phyloP scores from a whole-genome alignment of 2,797 vertebrate species.

The Uromys caudimaculatus region DNA sequence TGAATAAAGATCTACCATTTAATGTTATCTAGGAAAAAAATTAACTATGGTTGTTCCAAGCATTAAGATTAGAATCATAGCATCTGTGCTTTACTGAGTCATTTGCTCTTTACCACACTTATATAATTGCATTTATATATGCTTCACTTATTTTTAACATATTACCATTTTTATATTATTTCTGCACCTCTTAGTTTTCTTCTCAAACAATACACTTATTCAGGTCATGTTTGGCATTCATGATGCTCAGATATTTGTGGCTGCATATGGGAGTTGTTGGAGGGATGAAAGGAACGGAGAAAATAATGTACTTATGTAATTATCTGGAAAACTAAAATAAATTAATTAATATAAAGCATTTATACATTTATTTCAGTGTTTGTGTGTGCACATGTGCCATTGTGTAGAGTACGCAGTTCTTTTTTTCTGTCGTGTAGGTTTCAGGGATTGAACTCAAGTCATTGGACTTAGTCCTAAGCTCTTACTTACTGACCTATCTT shows the following conservation, averaged over 20 bases:
- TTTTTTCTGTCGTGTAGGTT: not conserved
- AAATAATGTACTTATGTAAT: not conserved
- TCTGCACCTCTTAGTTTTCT: not conserved
- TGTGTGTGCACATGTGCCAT: not conserved
- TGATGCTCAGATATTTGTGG: no score
- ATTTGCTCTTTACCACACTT: not conserved
- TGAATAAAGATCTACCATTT: not conserved
- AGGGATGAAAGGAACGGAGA: not conserved
- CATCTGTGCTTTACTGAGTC: not conserved
- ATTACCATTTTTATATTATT: not conserved
- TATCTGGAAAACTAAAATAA: not conserved
- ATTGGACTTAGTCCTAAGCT: not conserved
- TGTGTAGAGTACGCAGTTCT: not conserved
- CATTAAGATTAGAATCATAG: not conserved
- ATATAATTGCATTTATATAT: not conserved
- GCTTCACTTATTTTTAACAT: not conserved
- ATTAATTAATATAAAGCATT: not conserved
- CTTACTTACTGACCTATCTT: not conserved
- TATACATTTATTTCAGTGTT: not conserved
- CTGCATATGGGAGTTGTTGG: not conserved
- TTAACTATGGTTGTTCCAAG: not conserved
- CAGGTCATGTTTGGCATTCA: not conserved
- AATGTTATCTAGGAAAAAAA: not conserved
- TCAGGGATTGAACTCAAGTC: not conserved
- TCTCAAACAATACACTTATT: not conserved